Evolutionary conservation across 2,797 vertebrate genomes (phyloP).

Genomic region (Acropternis orthonyx): DNA sequence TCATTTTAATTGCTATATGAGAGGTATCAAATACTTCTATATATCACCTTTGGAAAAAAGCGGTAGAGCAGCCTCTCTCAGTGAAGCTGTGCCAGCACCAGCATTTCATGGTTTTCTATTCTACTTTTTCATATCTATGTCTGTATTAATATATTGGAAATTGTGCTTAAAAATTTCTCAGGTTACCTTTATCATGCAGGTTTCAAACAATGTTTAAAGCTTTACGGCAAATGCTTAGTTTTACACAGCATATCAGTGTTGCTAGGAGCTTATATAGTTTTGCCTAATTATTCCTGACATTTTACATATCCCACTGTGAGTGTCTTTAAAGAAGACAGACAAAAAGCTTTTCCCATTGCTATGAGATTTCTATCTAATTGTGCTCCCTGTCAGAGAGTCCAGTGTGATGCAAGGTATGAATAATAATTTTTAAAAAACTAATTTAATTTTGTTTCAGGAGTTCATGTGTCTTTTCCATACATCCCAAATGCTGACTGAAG

Average conservation of each 20-base stretch:
- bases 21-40: constrained; percentile 2
- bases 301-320: constrained; percentile 44
- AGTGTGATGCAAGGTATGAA: neutral
- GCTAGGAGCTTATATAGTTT: constrained; percentile 45
- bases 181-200: constrained; percentile 18
- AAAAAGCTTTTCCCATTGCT: constrained; percentile 19
- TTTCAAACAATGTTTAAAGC: constrained; percentile 44
- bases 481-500: neutral
- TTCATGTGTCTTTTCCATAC: neutral
- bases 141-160: neutral
- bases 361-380: constrained; percentile 28
- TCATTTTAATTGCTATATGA: constrained; percentile 3
- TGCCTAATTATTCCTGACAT: constrained; percentile 70
- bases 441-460: neutral
- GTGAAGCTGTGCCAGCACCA: neutral
- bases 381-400: neutral
- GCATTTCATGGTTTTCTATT: neutral
- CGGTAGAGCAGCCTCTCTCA: neutral
- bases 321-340: constrained; percentile 36
- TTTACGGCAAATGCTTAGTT: constrained; percentile 32
- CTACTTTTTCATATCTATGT: neutral
- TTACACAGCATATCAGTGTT: constrained; percentile 17
- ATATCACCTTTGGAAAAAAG: neutral
- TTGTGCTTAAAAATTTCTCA: neutral
- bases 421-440: neutral